Evolutionary conservation across 2,888 invertebrate species (phyloP), one percentile per base, ranked within the genome.

Genomic region (Synergus umbraculus): DNA sequence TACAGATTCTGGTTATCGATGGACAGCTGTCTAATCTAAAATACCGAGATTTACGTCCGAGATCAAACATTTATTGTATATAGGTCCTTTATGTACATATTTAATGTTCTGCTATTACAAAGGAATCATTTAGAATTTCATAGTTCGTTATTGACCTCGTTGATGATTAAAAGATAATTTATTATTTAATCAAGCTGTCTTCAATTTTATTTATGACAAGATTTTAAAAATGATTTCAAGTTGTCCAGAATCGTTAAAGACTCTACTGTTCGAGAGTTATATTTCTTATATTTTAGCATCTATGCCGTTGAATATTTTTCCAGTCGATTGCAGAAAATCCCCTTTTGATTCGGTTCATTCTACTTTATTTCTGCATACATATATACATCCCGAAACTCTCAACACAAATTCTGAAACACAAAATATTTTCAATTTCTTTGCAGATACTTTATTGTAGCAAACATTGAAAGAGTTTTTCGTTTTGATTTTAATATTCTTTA

Each of bases 21-120:
- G 46, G 43, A 64, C 37, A 37, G 29, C 12, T 64, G 64, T 18
- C 44, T 67, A 13, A 67, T 67, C 44, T 67, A 67, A 64, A 67
- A 67, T 66, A 44, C n/a, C 66, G 66, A 43, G 66, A 66, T 66
- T 66, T 44, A 66, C 44, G 18, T 66, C n/a, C 43, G 18, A 18
- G 22, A 66, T 66, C 18, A 43, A 10, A 66, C 44, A 18, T 66
- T 66, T 66, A 66, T 66, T 46, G 13, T 67, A 41, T 9, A 44
- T 44, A 5, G 67, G 44, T 67, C 12, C 44, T 66, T 66, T 66
- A 66, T 66, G 44, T 5, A 18, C 5, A 44, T 43, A 43, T 66
- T 18, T 66, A 66, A 44, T 66, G 18, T 43, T 46, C 1, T 13
- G 22, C 46, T 67, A 67, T 44, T 67, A 67, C 66, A 44, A 18